A percentile compares a stretch with the other conserved stretches of the same genome.
Evolutionary conservation across 2,888 invertebrate genomes (phyloP).

Genomic region (Embidobia sp.): DNA sequence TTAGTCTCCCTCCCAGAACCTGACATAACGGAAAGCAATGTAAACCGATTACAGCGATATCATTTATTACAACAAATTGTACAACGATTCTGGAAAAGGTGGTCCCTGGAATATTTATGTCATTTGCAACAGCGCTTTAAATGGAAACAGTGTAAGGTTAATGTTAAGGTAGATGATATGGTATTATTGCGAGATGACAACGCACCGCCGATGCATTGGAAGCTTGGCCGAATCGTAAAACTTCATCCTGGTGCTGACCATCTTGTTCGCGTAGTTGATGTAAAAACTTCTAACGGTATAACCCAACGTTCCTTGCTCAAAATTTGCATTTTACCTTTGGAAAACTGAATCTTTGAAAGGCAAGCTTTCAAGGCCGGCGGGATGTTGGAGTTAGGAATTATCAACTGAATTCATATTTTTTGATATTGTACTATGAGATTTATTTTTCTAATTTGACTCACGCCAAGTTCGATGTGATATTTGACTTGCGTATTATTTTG

Average conservation of each 20-base stretch:
- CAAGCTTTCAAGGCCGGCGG: slow-evolving; percentile 27
- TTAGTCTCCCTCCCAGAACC: slow-evolving; percentile 28
- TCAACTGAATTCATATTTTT: no score
- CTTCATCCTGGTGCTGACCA: slow-evolving; percentile 12
- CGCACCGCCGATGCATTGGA: slow-evolving; percentile 32
- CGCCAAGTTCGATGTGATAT: no score
- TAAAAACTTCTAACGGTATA: slow-evolving; percentile 4
- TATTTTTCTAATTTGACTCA: no score
- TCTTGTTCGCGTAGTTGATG: slow-evolving; percentile 16
- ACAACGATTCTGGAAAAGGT: slow-evolving; percentile 61
- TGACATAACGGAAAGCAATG: slow-evolving; percentile 9
- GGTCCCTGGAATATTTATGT: slow-evolving; percentile 33
- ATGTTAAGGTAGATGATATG: slow-evolving; percentile 16
- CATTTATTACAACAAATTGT: slow-evolving; percentile 44
- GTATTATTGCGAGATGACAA: slow-evolving; percentile 25
- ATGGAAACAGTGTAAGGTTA: background rate
- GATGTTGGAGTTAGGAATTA: slow-evolving; percentile 12
- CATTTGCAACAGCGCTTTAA: slow-evolving; percentile 8
- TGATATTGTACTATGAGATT: no score
- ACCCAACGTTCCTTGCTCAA: slow-evolving; percentile 15
- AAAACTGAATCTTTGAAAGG: slow-evolving; percentile 8
- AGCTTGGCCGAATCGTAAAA: slow-evolving; percentile 20
- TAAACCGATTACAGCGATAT: slow-evolving; percentile 47
- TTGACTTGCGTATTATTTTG: no score
- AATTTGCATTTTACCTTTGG: slow-evolving; percentile 20